Evolutionary conservation across 2,113 vertebrate species (phyloP).

Genomic region (Microcebus tavaratra): DNA sequence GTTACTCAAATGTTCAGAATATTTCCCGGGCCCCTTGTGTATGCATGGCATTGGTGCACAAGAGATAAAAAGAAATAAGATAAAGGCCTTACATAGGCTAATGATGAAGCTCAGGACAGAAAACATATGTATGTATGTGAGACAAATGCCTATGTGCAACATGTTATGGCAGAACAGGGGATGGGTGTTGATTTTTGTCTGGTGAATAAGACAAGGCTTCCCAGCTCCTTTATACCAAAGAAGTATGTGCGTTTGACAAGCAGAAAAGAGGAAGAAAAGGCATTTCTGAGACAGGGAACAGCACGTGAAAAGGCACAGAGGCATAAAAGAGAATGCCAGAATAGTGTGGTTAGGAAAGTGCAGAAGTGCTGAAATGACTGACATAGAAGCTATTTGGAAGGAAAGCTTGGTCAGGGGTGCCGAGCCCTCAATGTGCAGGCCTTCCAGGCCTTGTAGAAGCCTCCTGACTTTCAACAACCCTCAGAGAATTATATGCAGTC

Average conservation of each 20-base stretch:
- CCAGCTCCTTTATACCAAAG: neutral
- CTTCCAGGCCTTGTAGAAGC: neutral
- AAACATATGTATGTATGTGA: neutral
- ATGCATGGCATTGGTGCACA: too few species aligned
- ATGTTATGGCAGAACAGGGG: neutral
- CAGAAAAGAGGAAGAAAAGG: neutral
- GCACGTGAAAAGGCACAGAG: neutral
- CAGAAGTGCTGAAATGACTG: neutral
- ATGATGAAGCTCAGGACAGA: neutral
- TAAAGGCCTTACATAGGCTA: neutral
- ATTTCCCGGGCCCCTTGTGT: fast-evolving
- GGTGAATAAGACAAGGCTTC: neutral
- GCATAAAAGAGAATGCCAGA: neutral
- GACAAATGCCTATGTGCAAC: fast-evolving
- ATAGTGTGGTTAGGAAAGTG: neutral
- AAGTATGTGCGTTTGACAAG: too few species aligned
- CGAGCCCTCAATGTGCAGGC: neutral
- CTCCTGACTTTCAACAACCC: neutral
- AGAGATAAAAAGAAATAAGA: neutral
- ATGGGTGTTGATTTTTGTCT: neutral
- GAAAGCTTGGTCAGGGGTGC: fast-evolving
- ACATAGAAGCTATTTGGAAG: neutral
- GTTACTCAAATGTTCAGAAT: neutral
- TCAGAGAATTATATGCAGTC: neutral
- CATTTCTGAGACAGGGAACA: neutral